Evolutionary conservation across 2,888 invertebrate genomes (phyloP).

Genomic region (Furcula furcula): DNA sequence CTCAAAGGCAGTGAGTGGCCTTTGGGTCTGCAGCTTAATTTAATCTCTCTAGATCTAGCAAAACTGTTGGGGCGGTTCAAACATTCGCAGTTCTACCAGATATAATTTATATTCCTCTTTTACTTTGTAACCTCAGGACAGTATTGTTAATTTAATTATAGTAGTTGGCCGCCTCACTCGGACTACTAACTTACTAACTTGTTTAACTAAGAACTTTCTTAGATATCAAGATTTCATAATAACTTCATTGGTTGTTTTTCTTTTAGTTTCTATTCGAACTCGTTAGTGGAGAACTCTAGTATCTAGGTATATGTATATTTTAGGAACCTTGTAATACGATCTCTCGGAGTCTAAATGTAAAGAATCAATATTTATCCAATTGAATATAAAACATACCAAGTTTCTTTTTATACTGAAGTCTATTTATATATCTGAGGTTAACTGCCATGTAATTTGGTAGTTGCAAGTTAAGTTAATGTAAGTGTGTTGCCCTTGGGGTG

Average conservation of each 20-base stretch:
- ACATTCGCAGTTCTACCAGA: conserved; percentile 23
- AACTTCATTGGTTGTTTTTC: conserved; percentile 10
- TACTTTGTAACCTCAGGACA: conserved; percentile 26
- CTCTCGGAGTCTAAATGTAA: too few relatives aligned
- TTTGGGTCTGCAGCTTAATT: too few relatives aligned
- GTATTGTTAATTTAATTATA: conserved; percentile 39
- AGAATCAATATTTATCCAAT: too few relatives aligned
- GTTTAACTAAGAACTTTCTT: conserved; percentile 43
- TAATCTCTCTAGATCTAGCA: too few relatives aligned
- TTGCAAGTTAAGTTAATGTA: too few relatives aligned
- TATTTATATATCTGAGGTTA: too few relatives aligned
- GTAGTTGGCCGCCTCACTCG: conserved; percentile 35
- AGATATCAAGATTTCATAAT: conserved; percentile 10
- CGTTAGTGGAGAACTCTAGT: background rate
- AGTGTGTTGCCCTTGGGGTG: too few relatives aligned
- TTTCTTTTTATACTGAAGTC: too few relatives aligned
- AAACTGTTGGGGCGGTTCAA: too few relatives aligned
- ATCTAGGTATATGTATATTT: background rate
- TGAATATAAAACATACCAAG: too few relatives aligned
- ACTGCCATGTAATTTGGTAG: too few relatives aligned
- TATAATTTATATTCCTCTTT: conserved; percentile 29
- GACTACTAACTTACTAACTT: conserved; percentile 53
- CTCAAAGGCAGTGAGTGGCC: too few relatives aligned
- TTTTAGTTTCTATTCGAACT: background rate
- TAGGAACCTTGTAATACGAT: background rate